phyloP scores from a whole-genome alignment of 2,113 vertebrate species.

The Mesoclemmys tuberculata region DNA sequence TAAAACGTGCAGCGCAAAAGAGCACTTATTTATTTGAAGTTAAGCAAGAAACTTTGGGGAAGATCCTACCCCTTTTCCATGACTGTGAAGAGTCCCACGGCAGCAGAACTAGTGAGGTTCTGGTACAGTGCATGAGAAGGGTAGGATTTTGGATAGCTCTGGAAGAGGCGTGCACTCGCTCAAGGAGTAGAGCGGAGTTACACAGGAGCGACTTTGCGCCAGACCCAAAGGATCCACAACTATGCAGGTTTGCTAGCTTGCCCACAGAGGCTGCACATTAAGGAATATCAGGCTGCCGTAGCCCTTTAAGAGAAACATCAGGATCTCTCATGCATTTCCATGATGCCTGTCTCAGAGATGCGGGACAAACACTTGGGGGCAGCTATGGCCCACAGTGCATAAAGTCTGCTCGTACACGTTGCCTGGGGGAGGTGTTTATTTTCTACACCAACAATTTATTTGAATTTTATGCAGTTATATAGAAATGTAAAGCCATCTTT shows the following conservation, averaged over 20 bases:
- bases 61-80: neutral
- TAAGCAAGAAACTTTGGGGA: neutral
- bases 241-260: neutral
- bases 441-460: neutral
- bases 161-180: neutral
- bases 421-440: neutral
- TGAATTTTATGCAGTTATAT: neutral
- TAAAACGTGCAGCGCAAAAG: neutral
- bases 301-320: neutral
- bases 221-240: neutral
- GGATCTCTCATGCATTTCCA: neutral
- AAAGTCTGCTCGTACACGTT: neutral
- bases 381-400: accelerated
- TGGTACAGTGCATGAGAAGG: accelerated
- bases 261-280: neutral
- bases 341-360: neutral
- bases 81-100: neutral
- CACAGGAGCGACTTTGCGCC: neutral
- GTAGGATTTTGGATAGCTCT: neutral
- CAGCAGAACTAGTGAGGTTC: neutral
- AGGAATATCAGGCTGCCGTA: neutral
- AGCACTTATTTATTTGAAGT: neutral
- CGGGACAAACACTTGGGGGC: too few species aligned
- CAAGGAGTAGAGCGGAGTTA: neutral
- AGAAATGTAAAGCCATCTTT: accelerated